Evolutionary conservation across 2,888 invertebrate genomes (phyloP), one percentile per base, ranked within the genome.

Genomic region (Mechanitis messenoides): DNA sequence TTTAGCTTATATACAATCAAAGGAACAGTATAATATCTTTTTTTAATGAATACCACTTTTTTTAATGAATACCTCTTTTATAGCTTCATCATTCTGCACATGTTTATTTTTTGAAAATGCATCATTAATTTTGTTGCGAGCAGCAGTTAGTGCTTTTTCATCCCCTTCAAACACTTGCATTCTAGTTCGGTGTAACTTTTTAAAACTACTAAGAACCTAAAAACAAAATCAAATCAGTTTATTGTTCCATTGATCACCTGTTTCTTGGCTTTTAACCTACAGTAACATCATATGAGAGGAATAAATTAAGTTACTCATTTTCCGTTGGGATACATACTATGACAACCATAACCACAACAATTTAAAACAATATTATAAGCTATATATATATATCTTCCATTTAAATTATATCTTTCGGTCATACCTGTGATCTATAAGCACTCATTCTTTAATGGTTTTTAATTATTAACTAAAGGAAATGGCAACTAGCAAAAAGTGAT

Each of bases 61-160:
- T 9, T 42, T 11, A 42, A 50, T 58, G 74, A 78, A 79, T 87
- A 95, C 94, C 84, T 94, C 93, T 75, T 89, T 80, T 62, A 96
- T 93, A 67, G 93, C 86, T 12, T 84, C 84, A 64, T 81, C 78
- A 74, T 95, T 92, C 3, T 83, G 83, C 31, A 94, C 87, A 74
- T 90, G 74, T 76, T 92, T 93, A 77, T 94, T 92, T 79, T 94
- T 94, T 68, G 82, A 91, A 80, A 92, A 96, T 74, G 94, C 94
- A 57, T 93, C 92, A 80, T 96, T 96, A 64, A 96, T 95, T 86
- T 92, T 93, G n/a, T 84, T 71, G 72, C 95, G 91, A 1, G 92
- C 92, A 68, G 92, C 93, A 64, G 77, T 73, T 53, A 95, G 81
- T 0, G 95, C 93, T 64, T 75, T 79, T 12, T 83, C 72, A 78